These are phyloP conservation scores for Schrankia costaestrigalis DNA, from an alignment of 2,888 invertebrate species.

Conservation along the genomic window DNA sequence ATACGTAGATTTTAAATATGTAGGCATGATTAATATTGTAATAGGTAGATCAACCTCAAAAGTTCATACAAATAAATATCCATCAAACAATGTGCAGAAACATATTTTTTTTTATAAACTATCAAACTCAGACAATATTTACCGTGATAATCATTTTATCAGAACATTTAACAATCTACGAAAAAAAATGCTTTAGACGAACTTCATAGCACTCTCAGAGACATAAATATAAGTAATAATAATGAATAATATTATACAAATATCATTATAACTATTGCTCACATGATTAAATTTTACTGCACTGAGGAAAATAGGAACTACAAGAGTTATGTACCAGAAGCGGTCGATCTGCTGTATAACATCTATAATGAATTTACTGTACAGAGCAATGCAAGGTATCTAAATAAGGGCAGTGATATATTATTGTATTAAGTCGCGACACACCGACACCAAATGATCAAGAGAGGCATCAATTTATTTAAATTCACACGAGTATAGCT, in stretches of 20 bases:
- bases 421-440: slow-evolving; percentile 1
- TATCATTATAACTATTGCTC: slow-evolving; percentile 30
- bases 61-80: too few relatives aligned
- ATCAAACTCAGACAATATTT: too few relatives aligned
- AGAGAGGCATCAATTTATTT: slow-evolving; percentile 14
- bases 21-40: too few relatives aligned
- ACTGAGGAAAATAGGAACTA: slow-evolving; percentile 54
- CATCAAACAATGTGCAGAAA: too few relatives aligned
- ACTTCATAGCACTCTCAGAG: neutral
- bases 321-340: slow-evolving; percentile 26
- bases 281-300: slow-evolving; percentile 22
- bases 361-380: slow-evolving; percentile 19
- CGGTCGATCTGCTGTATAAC: slow-evolving; percentile 16
- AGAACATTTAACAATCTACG: too few relatives aligned
- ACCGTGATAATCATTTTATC: too few relatives aligned
- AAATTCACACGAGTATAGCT: slow-evolving; percentile 3
- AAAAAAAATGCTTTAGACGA: neutral
- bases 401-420: slow-evolving; percentile 14
- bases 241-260: slow-evolving; percentile 16
- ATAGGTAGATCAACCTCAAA: too few relatives aligned
- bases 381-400: slow-evolving; percentile 40
- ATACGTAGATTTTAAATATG: too few relatives aligned
- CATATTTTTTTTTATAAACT: too few relatives aligned
- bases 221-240: slow-evolving; percentile 7
- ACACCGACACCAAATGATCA: slow-evolving; percentile 1